Conservation (phyloP, 2,113 vertebrate species). For the Ibidorhyncha struthersii region DNA sequence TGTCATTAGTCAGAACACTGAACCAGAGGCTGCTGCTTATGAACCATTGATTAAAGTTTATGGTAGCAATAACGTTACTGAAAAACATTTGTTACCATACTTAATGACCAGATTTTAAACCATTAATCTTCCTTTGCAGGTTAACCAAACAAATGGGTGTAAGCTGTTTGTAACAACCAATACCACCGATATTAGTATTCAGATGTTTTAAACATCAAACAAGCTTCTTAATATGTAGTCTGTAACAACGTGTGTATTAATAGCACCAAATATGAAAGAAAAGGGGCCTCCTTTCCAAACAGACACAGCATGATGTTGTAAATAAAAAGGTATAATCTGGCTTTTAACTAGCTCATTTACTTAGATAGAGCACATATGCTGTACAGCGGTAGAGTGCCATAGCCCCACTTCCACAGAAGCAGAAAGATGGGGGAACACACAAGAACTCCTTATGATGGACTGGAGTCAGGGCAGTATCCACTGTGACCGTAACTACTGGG, state of each 20-base stretch:
- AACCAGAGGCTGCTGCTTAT: conserved; percentile 59
- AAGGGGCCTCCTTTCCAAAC: not conserved
- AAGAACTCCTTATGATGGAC: not conserved
- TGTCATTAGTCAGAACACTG: conserved; percentile 69
- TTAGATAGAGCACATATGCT: not conserved
- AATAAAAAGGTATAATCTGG: conserved; percentile 39
- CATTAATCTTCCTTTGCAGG: conserved; percentile 70
- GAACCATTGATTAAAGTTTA: conserved; percentile 74
- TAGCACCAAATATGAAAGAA: conserved; percentile 14
- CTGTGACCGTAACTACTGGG: fast-evolving
- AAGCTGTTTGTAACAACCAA: conserved; percentile 68
- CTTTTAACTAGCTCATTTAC: not conserved
- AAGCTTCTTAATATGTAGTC: conserved; percentile 36
- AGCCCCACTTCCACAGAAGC: not conserved
- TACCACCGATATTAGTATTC: conserved; percentile 60
- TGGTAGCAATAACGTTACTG: conserved; percentile 70
- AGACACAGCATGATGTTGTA: conserved; percentile 1
- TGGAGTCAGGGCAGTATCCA: not conserved
- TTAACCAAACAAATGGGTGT: conserved; percentile 68
- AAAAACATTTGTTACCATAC: conserved; percentile 73
- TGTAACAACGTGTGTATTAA: conserved; percentile 50
- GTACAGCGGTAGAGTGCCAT: not conserved
- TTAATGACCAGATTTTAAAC: conserved; percentile 73
- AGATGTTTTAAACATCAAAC: conserved; percentile 55
- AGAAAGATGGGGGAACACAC: fast-evolving